These are phyloP conservation scores for Pararge aegeria DNA, from an alignment of 1,140 invertebrate species.

Conservation along the genomic window DNA sequence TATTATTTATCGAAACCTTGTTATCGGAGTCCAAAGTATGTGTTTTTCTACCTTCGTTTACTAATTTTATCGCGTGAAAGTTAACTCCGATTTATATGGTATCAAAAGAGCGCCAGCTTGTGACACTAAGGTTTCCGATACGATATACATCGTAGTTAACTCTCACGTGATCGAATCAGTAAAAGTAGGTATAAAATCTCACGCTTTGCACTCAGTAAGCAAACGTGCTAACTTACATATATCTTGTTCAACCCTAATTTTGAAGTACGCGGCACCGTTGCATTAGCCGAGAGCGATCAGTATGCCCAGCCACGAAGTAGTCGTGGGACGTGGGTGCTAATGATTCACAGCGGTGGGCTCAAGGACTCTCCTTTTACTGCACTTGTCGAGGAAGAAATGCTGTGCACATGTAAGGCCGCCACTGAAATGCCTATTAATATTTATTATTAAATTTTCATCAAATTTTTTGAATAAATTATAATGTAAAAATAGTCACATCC, in stretches of 20 bases:
- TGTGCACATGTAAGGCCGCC: slow-evolving; percentile 21
- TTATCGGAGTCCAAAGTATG: no score
- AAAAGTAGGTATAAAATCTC: no score
- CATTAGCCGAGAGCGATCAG: slow-evolving; percentile 29
- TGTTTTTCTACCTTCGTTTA: no score
- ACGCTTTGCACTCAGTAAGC: no score
- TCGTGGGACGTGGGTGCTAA: slow-evolving; percentile 44
- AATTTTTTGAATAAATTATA: not conserved
- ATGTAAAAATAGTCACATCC: slow-evolving; percentile 9
- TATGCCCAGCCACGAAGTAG: slow-evolving; percentile 3
- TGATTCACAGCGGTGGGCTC: slow-evolving; percentile 59
- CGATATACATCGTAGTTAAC: no score
- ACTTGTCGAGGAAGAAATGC: slow-evolving; percentile 46
- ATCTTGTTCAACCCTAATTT: slow-evolving; percentile 30
- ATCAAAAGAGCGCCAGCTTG: no score
- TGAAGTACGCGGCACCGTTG: slow-evolving; percentile 29
- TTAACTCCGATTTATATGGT: no score
- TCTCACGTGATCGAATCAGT: no score
- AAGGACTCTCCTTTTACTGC: slow-evolving; percentile 69
- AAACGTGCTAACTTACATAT: no score
- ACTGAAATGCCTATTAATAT: slow-evolving; percentile 26
- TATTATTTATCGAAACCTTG: no score
- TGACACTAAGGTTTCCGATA: no score
- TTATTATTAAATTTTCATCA: slow-evolving; percentile 4
- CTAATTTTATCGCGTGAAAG: no score